A percentile compares a stretch with the other conserved stretches of the same genome.
Evolutionary conservation across 2,797 vertebrate species (phyloP).

Genomic region (Mycteria americana): DNA sequence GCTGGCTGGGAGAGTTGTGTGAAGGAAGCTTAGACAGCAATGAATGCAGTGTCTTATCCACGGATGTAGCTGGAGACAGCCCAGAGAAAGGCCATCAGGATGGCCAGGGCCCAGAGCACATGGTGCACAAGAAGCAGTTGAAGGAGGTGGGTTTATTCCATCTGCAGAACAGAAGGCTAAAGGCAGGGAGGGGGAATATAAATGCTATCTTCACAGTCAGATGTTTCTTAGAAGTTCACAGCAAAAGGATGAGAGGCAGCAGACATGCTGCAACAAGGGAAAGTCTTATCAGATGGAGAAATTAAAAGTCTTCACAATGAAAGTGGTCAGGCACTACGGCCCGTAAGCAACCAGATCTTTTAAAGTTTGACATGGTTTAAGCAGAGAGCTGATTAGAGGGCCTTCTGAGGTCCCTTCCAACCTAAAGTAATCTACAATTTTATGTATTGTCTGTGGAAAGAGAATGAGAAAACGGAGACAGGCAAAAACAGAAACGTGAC

Average conservation of each 20-base stretch:
- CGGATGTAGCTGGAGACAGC: not conserved
- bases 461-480: not conserved
- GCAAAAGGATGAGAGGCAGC: not conserved
- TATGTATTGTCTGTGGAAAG: not conserved
- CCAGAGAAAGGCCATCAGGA: not conserved
- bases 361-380: not conserved
- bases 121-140: rapidly evolving
- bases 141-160: not conserved
- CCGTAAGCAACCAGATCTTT: rapidly evolving
- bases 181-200: not conserved
- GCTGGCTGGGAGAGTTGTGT: rapidly evolving
- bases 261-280: not conserved
- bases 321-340: not conserved
- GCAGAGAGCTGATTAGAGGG: not conserved
- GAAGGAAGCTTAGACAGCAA: not conserved
- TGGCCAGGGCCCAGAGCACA: not conserved
- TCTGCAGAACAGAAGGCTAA: not conserved
- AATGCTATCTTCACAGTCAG: not conserved
- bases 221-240: not conserved
- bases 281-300: not conserved
- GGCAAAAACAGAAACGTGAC: not conserved
- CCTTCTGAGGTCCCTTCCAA: not conserved
- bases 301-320: not conserved
- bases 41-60: not conserved
- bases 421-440: not conserved